Percentiles rank a stretch among this genome's conserved stretches.
Conservation (phyloP, 2,113 vertebrate species). For the Podarcis raffonei region DNA sequence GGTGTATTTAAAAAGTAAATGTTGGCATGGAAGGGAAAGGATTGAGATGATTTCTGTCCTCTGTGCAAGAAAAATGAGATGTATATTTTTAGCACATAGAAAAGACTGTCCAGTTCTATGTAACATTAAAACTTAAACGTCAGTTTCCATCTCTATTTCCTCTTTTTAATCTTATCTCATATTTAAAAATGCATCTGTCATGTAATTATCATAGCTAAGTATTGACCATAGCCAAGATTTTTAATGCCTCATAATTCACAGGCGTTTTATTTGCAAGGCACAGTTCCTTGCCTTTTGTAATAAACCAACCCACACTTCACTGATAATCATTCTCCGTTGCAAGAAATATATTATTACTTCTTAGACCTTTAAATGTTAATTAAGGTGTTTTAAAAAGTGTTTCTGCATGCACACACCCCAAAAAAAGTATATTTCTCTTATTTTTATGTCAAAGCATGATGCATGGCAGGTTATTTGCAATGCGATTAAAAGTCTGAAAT, state of each 20-base stretch:
- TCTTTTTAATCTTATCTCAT: not conserved
- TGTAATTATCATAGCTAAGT: not conserved
- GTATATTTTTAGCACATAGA: no score
- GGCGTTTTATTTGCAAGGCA: not conserved
- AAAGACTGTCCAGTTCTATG: not conserved
- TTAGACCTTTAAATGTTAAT: slow-evolving; percentile 26
- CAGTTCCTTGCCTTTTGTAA: not conserved
- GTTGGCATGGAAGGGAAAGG: no score
- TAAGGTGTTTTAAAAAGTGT: slow-evolving; percentile 25
- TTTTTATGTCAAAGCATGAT: slow-evolving; percentile 19
- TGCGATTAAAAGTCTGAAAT: slow-evolving; percentile 8
- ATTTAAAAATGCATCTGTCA: not conserved
- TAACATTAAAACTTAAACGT: not conserved
- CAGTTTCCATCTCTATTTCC: not conserved
- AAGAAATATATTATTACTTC: slow-evolving; percentile 40
- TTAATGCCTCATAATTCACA: not conserved
- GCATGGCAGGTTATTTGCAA: slow-evolving; percentile 18
- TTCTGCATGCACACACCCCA: not conserved
- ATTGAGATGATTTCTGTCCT: no score
- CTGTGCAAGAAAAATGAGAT: no score
- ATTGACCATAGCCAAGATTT: not conserved
- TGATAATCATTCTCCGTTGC: slow-evolving; percentile 5
- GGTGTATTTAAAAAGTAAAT: no score
- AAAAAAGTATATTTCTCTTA: slow-evolving; percentile 20
- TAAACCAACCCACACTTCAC: slow-evolving; percentile 32